Conservation (phyloP, 2,888 invertebrate species). For the Andrena praecox region DNA sequence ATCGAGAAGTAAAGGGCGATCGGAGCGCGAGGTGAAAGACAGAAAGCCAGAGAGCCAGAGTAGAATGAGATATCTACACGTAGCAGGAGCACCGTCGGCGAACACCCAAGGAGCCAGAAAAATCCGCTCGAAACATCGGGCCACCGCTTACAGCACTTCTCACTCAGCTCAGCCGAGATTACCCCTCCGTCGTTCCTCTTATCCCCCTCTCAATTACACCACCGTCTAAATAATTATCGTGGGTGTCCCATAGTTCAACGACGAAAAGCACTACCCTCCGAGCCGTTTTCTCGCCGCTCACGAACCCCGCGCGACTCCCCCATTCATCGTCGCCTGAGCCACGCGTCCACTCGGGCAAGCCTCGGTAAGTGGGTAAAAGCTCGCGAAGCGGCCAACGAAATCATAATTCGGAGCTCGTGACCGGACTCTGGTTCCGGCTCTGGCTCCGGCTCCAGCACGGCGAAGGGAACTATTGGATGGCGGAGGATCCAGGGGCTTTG, state of each 20-base stretch:
- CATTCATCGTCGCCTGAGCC: conserved; percentile 8
- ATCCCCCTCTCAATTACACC: conserved; percentile 14
- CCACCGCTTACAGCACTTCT: neutral
- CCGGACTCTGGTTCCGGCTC: conserved; percentile 30
- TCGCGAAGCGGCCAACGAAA: conserved; percentile 42
- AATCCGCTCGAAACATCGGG: neutral
- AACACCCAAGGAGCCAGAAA: neutral
- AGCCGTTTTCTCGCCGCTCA: conserved; percentile 4
- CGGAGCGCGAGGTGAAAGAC: too few species aligned
- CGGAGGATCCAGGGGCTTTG: neutral
- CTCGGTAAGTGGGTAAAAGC: conserved; percentile 45
- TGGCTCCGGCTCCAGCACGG: too few species aligned
- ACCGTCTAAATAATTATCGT: conserved; percentile 34
- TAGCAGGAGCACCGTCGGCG: neutral
- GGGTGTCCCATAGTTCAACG: conserved; percentile 19
- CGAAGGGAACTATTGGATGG: conserved; percentile 18
- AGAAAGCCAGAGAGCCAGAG: too few species aligned
- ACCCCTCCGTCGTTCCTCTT: neutral
- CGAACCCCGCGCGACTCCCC: neutral
- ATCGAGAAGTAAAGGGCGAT: too few species aligned
- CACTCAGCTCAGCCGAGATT: neutral
- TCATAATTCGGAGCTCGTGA: conserved; percentile 61
- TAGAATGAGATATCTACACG: too few species aligned
- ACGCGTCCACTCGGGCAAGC: neutral
- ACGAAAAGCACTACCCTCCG: conserved; percentile 16